Conservation (phyloP, 2,888 invertebrate species). For the Sussaba pulchella region DNA sequence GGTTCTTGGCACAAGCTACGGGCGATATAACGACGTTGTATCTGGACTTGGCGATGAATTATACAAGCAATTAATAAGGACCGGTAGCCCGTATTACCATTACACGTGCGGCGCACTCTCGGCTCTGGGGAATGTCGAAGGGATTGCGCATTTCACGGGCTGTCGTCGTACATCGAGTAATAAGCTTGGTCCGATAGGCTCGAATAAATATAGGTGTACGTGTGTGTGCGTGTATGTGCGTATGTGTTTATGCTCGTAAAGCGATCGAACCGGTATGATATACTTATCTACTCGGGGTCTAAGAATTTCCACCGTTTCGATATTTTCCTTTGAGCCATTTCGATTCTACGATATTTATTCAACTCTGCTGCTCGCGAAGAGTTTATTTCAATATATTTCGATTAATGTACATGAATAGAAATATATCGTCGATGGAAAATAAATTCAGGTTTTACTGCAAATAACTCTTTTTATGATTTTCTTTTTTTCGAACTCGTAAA, state of each 20-base stretch:
- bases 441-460: not conserved
- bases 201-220: no score
- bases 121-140: constrained; percentile 13
- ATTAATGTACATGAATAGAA: not conserved
- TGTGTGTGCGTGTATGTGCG: no score
- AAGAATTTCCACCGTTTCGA: constrained; percentile 1
- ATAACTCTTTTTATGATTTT: not conserved
- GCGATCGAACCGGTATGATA: constrained; percentile 29
- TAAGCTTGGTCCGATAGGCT: not conserved
- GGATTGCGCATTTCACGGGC: constrained; percentile 8
- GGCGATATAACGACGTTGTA: constrained; percentile 2
- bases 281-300: not conserved
- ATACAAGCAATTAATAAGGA: constrained; percentile 77
- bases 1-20: constrained; percentile 1
- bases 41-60: constrained; percentile 66
- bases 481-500: not conserved
- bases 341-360: not conserved
- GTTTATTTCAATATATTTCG: not conserved
- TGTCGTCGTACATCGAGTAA: constrained; percentile 13
- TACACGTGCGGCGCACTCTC: constrained; percentile 5
- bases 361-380: not conserved
- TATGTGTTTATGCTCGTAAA: not conserved
- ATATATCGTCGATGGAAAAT: not conserved
- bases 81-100: constrained; percentile 71
- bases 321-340: not conserved